A percentile compares a stretch with the other conserved stretches of the same genome.
phyloP scores from a whole-genome alignment of 2,888 invertebrate genomes.

The Seira sanloemensis region DNA sequence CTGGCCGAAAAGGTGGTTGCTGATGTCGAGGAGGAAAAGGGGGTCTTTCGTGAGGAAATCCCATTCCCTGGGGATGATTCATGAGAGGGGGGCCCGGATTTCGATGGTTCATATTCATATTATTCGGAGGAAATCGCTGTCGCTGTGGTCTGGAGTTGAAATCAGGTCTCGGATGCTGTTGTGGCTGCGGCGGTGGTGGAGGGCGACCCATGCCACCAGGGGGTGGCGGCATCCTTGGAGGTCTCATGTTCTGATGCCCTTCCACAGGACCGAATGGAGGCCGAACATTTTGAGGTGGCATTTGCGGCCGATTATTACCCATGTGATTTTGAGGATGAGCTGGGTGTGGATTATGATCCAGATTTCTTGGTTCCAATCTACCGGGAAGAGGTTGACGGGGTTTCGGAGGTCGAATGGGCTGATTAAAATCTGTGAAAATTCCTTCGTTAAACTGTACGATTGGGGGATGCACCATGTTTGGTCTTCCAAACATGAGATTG shows the following conservation, averaged over 20 bases:
- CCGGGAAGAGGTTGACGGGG: slow-evolving; percentile 33
- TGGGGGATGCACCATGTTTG: slow-evolving; percentile 33
- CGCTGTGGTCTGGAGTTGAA: slow-evolving; percentile 22
- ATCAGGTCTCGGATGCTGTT: slow-evolving; percentile 26
- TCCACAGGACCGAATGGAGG: background rate
- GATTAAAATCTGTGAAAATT: slow-evolving; percentile 68
- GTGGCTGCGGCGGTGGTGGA: slow-evolving; percentile 18
- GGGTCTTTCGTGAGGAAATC: slow-evolving; percentile 25
- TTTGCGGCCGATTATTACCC: slow-evolving; percentile 23
- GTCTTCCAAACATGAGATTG: slow-evolving; percentile 34
- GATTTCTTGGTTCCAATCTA: slow-evolving; percentile 21
- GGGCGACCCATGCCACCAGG: background rate
- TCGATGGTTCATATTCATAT: slow-evolving; percentile 39
- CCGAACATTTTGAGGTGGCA: background rate
- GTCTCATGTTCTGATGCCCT: background rate
- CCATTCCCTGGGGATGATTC: background rate
- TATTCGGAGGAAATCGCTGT: slow-evolving; percentile 40
- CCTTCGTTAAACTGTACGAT: slow-evolving; percentile 66
- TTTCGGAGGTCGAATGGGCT: slow-evolving; percentile 60
- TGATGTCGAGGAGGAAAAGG: slow-evolving; percentile 44
- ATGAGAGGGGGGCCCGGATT: slow-evolving; percentile 5
- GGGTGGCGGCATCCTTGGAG: background rate
- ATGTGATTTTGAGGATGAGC: slow-evolving; percentile 13
- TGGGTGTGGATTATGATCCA: slow-evolving; percentile 37
- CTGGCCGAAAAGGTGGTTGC: slow-evolving; percentile 28